These are phyloP conservation scores for Dasypolia templi DNA, from an alignment of 2,888 invertebrate species.

Conservation along the genomic window DNA sequence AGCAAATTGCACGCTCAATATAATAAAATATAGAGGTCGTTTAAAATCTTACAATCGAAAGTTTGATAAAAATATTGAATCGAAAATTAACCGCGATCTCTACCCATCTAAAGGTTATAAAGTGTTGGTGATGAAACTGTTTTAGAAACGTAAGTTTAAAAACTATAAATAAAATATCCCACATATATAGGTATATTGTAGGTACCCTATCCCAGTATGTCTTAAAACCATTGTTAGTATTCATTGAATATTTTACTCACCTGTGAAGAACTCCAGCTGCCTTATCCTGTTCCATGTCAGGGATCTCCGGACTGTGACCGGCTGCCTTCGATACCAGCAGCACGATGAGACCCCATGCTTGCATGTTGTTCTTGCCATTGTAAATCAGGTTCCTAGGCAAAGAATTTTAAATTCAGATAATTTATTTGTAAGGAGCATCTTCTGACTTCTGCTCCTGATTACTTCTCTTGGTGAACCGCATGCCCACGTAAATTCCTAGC, in stretches of 20 bases:
- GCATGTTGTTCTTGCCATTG: conserved; percentile 98
- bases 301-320: conserved; percentile 94
- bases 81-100: conserved; percentile 5
- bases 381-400: conserved; percentile 94
- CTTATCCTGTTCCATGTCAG: conserved; percentile 96
- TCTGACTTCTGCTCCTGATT: neutral
- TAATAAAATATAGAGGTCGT: conserved; percentile 35
- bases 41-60: neutral
- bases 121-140: conserved; percentile 29
- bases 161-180: too few relatives aligned
- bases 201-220: too few relatives aligned
- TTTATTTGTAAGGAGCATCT: neutral
- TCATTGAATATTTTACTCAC: conserved; percentile 73
- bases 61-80: neutral
- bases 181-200: neutral
- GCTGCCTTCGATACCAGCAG: conserved; percentile 97
- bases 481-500: neutral
- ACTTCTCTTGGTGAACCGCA: neutral
- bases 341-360: conserved; percentile 98
- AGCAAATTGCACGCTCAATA: conserved; percentile 40
- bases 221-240: neutral
- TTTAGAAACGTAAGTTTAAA: neutral
- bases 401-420: neutral
- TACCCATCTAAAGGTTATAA: neutral
- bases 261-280: conserved; percentile 96